A percentile compares a stretch with the other conserved stretches of the same genome.
Evolutionary conservation across 2,113 vertebrate genomes (phyloP).

Genomic region (Cisticola juncidis): DNA sequence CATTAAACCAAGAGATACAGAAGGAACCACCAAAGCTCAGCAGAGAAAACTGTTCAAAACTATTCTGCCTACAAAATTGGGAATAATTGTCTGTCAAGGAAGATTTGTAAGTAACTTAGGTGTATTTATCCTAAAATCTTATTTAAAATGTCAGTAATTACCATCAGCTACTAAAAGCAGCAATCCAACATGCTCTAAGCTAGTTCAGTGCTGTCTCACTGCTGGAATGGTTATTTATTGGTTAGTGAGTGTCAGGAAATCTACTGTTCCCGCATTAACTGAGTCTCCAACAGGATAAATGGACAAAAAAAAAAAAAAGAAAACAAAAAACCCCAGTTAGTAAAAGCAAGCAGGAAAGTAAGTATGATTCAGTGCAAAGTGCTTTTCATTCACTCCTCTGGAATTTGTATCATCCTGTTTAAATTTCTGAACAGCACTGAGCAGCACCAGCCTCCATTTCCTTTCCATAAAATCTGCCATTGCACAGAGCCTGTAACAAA

Average conservation of each 20-base stretch:
- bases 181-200: background rate
- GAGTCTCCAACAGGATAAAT: background rate
- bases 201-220: background rate
- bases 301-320: background rate
- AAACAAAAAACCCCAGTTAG: background rate
- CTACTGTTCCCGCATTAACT: background rate
- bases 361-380: background rate
- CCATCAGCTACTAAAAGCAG: background rate
- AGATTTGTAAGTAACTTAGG: background rate
- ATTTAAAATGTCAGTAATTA: background rate
- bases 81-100: background rate
- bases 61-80: background rate
- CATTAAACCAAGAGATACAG: constrained; percentile 51
- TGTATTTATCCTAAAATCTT: background rate
- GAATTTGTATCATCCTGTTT: background rate
- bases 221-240: background rate
- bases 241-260: background rate
- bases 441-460: background rate
- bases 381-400: background rate
- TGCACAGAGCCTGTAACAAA: background rate
- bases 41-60: background rate
- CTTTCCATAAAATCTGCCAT: background rate
- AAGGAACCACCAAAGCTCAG: background rate
- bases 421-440: background rate
- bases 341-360: background rate